phyloP scores from a whole-genome alignment of 1,140 invertebrate species.

The Maniola jurtina region DNA sequence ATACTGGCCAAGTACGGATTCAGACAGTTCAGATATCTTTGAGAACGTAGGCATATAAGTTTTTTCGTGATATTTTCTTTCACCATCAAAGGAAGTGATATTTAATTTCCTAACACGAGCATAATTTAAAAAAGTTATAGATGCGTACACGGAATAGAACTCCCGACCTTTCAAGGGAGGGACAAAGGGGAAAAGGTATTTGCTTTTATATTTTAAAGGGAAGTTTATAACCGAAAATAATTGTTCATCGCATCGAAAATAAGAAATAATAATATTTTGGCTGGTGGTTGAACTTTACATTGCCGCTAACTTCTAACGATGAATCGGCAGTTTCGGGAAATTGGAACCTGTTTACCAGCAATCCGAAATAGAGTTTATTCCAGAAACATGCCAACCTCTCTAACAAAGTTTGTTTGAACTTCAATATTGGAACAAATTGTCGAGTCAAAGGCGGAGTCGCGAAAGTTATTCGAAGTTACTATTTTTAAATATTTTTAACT shows the following conservation, averaged over 20 bases:
- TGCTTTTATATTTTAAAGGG: background rate
- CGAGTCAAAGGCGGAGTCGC: constrained; percentile 68
- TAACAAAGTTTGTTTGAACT: constrained; percentile 70
- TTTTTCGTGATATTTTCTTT: no score
- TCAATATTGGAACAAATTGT: constrained; percentile 71
- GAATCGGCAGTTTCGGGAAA: constrained; percentile 60
- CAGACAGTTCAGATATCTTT: no score
- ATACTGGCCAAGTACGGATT: no score
- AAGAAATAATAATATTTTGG: constrained; percentile 31
- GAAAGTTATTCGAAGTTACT: constrained; percentile 33
- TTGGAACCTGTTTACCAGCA: constrained; percentile 65
- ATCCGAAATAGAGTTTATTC: constrained; percentile 74
- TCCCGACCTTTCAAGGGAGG: no score
- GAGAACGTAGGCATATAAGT: no score
- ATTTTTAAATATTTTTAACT: constrained; percentile 10
- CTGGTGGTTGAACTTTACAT: constrained; percentile 36
- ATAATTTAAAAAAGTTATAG: no score
- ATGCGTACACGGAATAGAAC: no score
- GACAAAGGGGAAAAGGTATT: no score
- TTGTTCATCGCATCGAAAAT: constrained; percentile 20
- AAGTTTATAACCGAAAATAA: background rate
- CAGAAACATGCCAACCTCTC: constrained; percentile 60
- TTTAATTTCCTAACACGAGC: no score
- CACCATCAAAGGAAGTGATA: no score
- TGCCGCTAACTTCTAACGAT: constrained; percentile 61